These are phyloP conservation scores for Rosalia funebris DNA, from an alignment of 2,888 invertebrate species.

Conservation along the genomic window DNA sequence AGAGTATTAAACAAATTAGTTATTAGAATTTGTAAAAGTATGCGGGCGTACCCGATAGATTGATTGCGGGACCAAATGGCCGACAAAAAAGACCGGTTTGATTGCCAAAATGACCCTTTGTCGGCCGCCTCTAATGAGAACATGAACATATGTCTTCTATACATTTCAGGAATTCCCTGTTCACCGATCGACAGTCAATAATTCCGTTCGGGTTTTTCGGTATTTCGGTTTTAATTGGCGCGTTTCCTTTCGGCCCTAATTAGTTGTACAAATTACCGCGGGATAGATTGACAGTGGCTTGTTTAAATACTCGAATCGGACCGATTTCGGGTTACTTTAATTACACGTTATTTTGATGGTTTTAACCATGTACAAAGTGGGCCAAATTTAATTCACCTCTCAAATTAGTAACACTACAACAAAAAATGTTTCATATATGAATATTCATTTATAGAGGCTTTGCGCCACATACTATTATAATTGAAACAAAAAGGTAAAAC, in stretches of 20 bases:
- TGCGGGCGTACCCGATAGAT: constrained; percentile 49
- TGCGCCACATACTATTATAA: too few relatives aligned
- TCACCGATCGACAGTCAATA: constrained; percentile 44
- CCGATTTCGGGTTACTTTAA: too few relatives aligned
- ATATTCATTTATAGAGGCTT: too few relatives aligned
- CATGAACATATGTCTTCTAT: constrained; percentile 57
- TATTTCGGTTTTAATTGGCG: constrained; percentile 38
- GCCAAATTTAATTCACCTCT: too few relatives aligned
- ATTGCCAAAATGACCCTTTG: constrained; percentile 60
- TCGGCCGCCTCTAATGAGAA: constrained; percentile 58
- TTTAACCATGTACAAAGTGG: too few relatives aligned
- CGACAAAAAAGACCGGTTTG: constrained; percentile 54
- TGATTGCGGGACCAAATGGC: constrained; percentile 48
- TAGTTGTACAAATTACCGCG: constrained; percentile 5
- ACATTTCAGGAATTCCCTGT: constrained; percentile 49
- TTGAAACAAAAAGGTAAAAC: too few relatives aligned
- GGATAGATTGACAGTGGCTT: background rate
- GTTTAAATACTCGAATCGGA: too few relatives aligned
- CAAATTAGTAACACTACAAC: too few relatives aligned
- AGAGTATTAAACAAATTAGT: constrained; percentile 42
- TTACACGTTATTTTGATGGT: too few relatives aligned
- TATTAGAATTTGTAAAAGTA: constrained; percentile 43
- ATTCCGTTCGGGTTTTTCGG: constrained; percentile 39
- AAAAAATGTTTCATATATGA: too few relatives aligned
- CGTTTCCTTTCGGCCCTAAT: constrained; percentile 13